Base-by-base conservation (phyloP, 2,113 vertebrate genomes). In the Heterochromis multidens region DNA sequence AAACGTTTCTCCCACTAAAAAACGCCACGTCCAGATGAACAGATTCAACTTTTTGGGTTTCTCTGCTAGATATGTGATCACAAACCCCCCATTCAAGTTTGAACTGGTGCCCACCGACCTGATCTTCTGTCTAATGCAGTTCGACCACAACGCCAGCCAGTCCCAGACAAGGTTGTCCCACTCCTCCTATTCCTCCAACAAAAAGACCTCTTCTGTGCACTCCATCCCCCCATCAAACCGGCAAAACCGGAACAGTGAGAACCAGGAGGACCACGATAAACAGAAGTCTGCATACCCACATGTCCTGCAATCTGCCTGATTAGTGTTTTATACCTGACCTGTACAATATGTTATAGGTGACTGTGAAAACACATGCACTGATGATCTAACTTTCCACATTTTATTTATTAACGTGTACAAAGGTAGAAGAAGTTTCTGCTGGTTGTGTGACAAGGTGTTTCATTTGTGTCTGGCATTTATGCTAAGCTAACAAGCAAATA, bases 51-150 rank as follows among this genome's bases (percentile, higher is more conserved):
- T n/a, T n/a, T n/a, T n/a, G n/a, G n/a, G n/a, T n/a, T n/a, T n/a
- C n/a, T n/a, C n/a, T n/a, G n/a, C n/a, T n/a, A 99, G 99, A 95
- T 99, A 99, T 1, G 98, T 99, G 93, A 99, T 99, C 95, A 98
- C 98, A 90, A 99, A 99, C 90, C 98, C 98, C 59, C 98, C 97
- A 0, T 99, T 99, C 4, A 98, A 99, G 92, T 99, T 99, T 85
- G 99, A 99, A 95, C 97, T 99, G 58, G 97, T 99, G 93, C 98
- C 98, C 90, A 97, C 98, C 63, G 99, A 99, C 96, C 96, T 99
- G 96, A 98, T 99, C 97, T 99, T 99, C 97, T 99, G 98, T 95
- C 94, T 99, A 93, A 99, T 99, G 99, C 99, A 99, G 95, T 99
- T 99, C 77, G 99, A 99, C 97, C 98, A 99, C 96, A 99, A 99